Base-by-base conservation (phyloP, 2,888 invertebrate species). In the Polyommatus iphigenia region DNA sequence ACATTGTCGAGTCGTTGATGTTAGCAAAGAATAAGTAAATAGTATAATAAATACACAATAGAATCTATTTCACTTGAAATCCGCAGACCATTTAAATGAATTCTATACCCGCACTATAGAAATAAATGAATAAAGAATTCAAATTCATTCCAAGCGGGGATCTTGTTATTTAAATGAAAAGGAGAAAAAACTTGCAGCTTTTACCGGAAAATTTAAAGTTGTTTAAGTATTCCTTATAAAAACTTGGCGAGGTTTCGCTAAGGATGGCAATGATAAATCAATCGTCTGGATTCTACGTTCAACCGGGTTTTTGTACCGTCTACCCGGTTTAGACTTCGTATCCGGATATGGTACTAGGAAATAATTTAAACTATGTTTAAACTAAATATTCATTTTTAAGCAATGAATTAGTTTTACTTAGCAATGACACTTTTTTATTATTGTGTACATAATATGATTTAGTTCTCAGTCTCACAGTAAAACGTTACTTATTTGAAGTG, bases 181-280 rank as follows among this genome's bases (percentile, higher is more conserved):
- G 32, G 32, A 77, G 46, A 71, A 71, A 32, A 71, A 71, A 32
- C 36, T 13, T 54, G 50, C 50, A 71, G 71, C 71, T 71, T 71
- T 77, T 71, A 71, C 77, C 77, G 77, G 77, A 77, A 77, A 77
- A 77, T 71, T 72, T 71, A 71, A 75, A 77, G 71, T 76, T 76
- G 62, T 78, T 78, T 78, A 67, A 75, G 79, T 77, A 59, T 59
- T 78, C 78, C 75, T 79, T 79, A 59, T 57, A 78, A 80, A 79
- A 80, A 80, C 77, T 80, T 79, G 78, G 81, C 72, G 77, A 77
- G 77, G 71, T 77, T 78, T 78, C 79, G 78, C 78, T 78, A 78
- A 76, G 73, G 78, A 77, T 79, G 71, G 78, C 78, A 77, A 79
- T 78, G 78, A 81, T 81, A 81, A 81, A 81, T 81, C 81, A 81